These are phyloP conservation scores for Rattus rattus DNA, from an alignment of 2,113 vertebrate genomes.

Conservation along the genomic window DNA sequence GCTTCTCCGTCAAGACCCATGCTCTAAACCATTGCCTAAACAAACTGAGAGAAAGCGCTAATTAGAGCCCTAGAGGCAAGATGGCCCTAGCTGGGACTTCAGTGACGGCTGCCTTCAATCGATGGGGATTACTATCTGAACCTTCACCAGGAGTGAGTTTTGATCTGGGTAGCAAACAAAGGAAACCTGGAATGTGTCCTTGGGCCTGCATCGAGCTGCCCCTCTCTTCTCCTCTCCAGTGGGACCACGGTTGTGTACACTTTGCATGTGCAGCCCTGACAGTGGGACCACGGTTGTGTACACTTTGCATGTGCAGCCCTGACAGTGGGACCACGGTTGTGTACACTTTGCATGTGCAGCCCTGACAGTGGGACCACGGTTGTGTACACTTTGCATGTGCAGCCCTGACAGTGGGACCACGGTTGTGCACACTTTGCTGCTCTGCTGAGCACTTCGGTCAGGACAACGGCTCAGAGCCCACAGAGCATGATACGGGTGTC, in stretches of 20 bases:
- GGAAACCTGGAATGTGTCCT: not conserved
- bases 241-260: rapidly evolving
- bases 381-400: rapidly evolving
- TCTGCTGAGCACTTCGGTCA: not conserved
- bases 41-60: not conserved
- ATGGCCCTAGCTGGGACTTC: not conserved
- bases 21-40: not conserved
- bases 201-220: rapidly evolving
- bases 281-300: rapidly evolving
- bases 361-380: too few species aligned
- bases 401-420: too few species aligned
- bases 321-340: too few species aligned
- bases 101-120: not conserved
- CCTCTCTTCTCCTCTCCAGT: not conserved
- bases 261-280: too few species aligned
- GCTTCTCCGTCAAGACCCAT: not conserved
- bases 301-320: too few species aligned
- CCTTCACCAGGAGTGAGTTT: not conserved
- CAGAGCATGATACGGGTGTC: rapidly evolving
- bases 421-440: rapidly evolving
- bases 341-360: rapidly evolving
- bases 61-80: not conserved
- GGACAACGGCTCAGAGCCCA: not conserved
- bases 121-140: not conserved
- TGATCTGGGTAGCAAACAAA: not conserved